Base-by-base conservation (phyloP, 2,113 vertebrate genomes). In the Cochlearius cochlearius region DNA sequence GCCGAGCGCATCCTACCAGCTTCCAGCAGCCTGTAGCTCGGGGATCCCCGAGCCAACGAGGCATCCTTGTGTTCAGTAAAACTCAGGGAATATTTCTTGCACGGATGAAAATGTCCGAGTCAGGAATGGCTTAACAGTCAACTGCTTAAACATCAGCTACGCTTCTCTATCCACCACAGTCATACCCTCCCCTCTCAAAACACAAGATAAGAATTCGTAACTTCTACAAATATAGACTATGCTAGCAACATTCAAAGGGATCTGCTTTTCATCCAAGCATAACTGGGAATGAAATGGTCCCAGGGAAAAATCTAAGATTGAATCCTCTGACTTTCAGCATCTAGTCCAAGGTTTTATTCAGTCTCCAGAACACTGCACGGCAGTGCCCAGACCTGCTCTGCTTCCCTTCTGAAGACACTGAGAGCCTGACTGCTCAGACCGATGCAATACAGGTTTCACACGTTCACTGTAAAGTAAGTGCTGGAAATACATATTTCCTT, bases 61-160 rank as follows among this genome's bases (percentile, higher is more conserved):
- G 39, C 14, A 91, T 45, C 39, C n/a, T 16, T 32, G 23, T 19
- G 30, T 12, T 88, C 69, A 34, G 2, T 21, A 91, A 69, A 10
- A n/a, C 50, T 34, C 26, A 47, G 32, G 3, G 22, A 73, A 7
- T 7, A 78, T 13, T 10, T 29, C 55, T 38, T 38, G 19, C 21
- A 60, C 0, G 0, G 34, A 30, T 64, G 19, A 68, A 75, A 63
- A 76, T 1, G 4, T 27, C 17, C 3, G 0, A 43, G 50, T 50
- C 18, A 32, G n/a, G 43, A 94, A 64, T 12, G 36, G 30, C 64
- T 30, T 41, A 72, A 72, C 8, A 64, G n/a, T 11, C 26, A 74
- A 30, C n/a, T 49, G 32, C 55, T 88, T 10, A 30, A 86, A 74
- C 45, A 64, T 11, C 39, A 56, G 19, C 34, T 38, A 34, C 0